Evolutionary conservation across 2,888 invertebrate species (phyloP).

Genomic region (Caenorhabditis panamensis): DNA sequence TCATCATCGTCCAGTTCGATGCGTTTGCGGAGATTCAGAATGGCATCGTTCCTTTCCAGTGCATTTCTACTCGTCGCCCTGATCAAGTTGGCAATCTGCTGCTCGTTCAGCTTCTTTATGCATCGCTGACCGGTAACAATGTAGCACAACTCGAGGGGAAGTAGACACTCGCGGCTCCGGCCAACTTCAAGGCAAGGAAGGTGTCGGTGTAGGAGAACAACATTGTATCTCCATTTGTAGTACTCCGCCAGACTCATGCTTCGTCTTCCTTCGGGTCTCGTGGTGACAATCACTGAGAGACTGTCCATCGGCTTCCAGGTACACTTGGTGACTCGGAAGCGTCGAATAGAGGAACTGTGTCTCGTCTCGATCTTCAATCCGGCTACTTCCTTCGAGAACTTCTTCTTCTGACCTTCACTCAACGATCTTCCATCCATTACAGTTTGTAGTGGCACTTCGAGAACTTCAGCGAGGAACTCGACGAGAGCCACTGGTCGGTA

Average conservation of each 20-base stretch:
- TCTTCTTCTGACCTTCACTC: conserved; percentile 53
- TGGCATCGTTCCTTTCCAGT: conserved; percentile 43
- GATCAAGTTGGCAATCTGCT: conserved; percentile 56
- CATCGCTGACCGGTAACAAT: conserved; percentile 55
- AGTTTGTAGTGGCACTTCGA: conserved; percentile 42
- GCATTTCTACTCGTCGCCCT: conserved; percentile 57
- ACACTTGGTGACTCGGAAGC: conserved; percentile 45
- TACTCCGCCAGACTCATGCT: conserved; percentile 37
- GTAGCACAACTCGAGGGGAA: conserved; percentile 55
- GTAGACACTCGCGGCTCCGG: conserved; percentile 15
- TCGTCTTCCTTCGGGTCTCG: not conserved
- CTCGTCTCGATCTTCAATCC: conserved; percentile 57
- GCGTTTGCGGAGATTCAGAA: conserved; percentile 33
- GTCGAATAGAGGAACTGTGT: conserved; percentile 27
- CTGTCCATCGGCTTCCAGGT: conserved; percentile 46
- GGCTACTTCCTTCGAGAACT: conserved; percentile 41
- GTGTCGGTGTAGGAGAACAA: conserved; percentile 32
- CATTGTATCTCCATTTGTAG: conserved; percentile 45
- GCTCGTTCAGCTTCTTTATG: conserved; percentile 54
- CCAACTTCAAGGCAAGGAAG: conserved; percentile 58
- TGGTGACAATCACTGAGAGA: not conserved
- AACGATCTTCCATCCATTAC: conserved; percentile 42
- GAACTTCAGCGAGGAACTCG: conserved; percentile 57
- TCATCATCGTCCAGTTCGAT: conserved; percentile 32
- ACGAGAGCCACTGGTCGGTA: conserved; percentile 50